Conservation (phyloP, 2,113 vertebrate genomes). For the Ursus arctos region DNA sequence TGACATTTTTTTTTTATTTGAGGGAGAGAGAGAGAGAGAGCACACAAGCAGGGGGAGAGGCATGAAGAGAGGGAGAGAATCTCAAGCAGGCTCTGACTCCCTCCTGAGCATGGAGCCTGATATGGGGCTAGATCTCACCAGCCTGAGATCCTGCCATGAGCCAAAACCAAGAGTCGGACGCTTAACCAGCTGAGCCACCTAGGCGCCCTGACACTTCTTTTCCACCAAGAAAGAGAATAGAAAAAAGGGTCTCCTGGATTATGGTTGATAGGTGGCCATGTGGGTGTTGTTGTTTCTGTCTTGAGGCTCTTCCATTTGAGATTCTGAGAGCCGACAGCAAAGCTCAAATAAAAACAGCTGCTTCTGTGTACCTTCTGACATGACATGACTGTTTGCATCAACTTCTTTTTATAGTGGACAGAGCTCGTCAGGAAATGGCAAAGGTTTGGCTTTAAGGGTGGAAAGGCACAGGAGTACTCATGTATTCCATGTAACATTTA, state of each 20-base stretch:
- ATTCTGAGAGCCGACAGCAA: slow-evolving; percentile 79
- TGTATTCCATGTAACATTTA: slow-evolving; percentile 68
- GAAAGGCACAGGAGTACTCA: slow-evolving; percentile 78
- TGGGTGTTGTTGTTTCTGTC: slow-evolving; percentile 80
- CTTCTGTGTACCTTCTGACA: slow-evolving; percentile 62
- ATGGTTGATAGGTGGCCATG: slow-evolving; percentile 47
- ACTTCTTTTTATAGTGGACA: slow-evolving; percentile 54
- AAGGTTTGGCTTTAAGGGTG: slow-evolving; percentile 73
- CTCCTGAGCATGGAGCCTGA: not conserved
- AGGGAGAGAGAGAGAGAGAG: not conserved
- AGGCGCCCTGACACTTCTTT: not conserved
- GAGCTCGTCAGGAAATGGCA: slow-evolving; percentile 65
- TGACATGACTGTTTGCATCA: not conserved
- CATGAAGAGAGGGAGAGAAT: not conserved
- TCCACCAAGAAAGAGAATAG: not conserved
- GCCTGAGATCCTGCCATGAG: not conserved
- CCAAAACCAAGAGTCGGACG: not conserved
- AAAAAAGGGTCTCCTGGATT: not conserved
- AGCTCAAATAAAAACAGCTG: slow-evolving; percentile 89
- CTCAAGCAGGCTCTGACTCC: not conserved
- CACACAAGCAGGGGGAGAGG: not conserved
- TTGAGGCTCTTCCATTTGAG: slow-evolving; percentile 73
- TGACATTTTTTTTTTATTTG: not conserved
- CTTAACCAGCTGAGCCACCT: not conserved
- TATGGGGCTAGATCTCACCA: not conserved